Conservation (phyloP, 2,113 vertebrate species). For the Hymenochirus boettgeri region DNA sequence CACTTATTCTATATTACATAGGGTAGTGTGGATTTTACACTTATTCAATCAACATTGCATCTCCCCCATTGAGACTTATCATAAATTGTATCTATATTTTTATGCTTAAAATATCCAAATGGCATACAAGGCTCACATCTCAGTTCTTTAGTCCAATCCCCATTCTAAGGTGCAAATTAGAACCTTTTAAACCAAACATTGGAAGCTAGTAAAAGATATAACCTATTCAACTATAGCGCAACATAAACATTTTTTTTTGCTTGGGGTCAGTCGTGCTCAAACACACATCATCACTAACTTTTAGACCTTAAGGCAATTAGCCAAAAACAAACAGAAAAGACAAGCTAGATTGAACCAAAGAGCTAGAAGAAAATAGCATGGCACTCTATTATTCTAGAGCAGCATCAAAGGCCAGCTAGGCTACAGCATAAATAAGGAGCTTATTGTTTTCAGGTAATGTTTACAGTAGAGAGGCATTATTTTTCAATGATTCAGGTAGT, state of each 20-base stretch:
- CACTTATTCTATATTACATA: too few species aligned
- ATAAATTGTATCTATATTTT: too few species aligned
- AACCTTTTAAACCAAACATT: slow-evolving; percentile 62
- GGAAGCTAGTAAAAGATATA: slow-evolving; percentile 63
- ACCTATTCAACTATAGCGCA: slow-evolving; percentile 59
- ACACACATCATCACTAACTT: slow-evolving; percentile 96
- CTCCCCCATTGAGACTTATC: too few species aligned
- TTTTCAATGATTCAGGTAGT: slow-evolving; percentile 87
- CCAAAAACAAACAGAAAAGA: slow-evolving; percentile 93
- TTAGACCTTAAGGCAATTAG: slow-evolving; percentile 98
- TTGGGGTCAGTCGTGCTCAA: slow-evolving; percentile 75
- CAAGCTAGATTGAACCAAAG: slow-evolving; percentile 84
- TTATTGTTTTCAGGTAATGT: slow-evolving; percentile 80
- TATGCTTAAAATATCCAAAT: too few species aligned
- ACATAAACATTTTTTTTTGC: slow-evolving; percentile 87
- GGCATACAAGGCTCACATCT: too few species aligned
- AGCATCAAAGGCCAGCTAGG: slow-evolving; percentile 78
- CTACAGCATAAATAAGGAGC: slow-evolving; percentile 77
- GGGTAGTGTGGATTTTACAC: too few species aligned
- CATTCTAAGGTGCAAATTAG: slow-evolving; percentile 63
- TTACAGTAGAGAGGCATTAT: slow-evolving; percentile 74
- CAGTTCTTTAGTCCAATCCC: slow-evolving; percentile 26
- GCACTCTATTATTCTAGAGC: slow-evolving; percentile 77
- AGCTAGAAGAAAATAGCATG: slow-evolving; percentile 82
- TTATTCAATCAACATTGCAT: too few species aligned